A percentile compares a stretch with the other conserved stretches of the same genome.
Conservation (phyloP, 2,888 invertebrate genomes). For the Eudasyphora cyanicolor region DNA sequence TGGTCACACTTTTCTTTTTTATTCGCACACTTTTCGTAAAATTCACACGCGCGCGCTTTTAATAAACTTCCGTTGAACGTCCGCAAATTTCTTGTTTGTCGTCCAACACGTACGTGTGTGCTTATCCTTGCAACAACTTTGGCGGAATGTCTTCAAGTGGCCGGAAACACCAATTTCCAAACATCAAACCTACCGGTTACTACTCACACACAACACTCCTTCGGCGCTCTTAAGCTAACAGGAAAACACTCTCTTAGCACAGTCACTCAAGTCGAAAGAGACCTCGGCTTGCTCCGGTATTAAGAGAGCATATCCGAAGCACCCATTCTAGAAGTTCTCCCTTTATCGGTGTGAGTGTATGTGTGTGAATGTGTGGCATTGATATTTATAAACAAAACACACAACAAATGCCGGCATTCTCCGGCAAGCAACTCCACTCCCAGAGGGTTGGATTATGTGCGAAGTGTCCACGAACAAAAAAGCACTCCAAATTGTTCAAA, state of each 20-base stretch:
- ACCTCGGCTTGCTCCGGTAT: conserved; percentile 5
- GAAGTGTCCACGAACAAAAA: conserved; percentile 13
- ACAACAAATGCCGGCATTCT: conserved; percentile 59
- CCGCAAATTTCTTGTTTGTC: conserved; percentile 29
- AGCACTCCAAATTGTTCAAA: conserved; percentile 45
- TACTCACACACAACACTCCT: not conserved
- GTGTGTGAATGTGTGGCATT: conserved; percentile 48
- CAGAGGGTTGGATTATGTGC: conserved; percentile 69
- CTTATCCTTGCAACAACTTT: conserved; percentile 77
- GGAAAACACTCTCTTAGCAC: conserved; percentile 35
- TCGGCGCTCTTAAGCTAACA: conserved; percentile 42
- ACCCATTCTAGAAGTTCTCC: conserved; percentile 59
- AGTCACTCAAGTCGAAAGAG: conserved; percentile 31
- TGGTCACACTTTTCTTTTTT: not conserved
- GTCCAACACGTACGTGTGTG: conserved; percentile 65
- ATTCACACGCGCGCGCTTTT: conserved; percentile 58
- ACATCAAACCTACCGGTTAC: conserved; percentile 54
- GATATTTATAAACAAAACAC: conserved; percentile 64
- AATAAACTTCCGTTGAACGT: conserved; percentile 42
- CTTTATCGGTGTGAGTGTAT: not conserved
- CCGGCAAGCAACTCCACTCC: conserved; percentile 67
- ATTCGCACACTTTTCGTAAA: conserved; percentile 10
- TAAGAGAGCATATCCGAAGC: conserved; percentile 41
- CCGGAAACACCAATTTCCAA: conserved; percentile 68
- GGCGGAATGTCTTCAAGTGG: conserved; percentile 72